Base-by-base conservation (phyloP, 2,888 invertebrate species). In the Napeogenes sylphis region DNA sequence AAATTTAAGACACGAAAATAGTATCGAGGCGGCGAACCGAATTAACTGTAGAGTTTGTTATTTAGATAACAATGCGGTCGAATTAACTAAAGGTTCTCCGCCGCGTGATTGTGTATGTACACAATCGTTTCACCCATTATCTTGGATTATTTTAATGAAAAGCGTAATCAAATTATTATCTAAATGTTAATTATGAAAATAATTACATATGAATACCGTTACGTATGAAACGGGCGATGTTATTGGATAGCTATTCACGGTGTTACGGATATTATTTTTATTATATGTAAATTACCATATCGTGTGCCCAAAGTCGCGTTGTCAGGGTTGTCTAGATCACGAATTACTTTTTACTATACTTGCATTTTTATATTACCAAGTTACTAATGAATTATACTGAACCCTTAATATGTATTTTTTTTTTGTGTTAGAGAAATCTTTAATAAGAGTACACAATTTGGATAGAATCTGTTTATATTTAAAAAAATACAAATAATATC, bases 11-110 rank as follows among this genome's bases (percentile, higher is more conserved):
- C 56, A 66, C 62, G 63, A 63, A 66, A 64, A 66, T 62, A 61
- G 66, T 68, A 68, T 66, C 63, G 63, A 66, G 57, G 33, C 62
- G 42, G 66, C 61, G 62, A 67, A 63, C 67, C 66, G 65, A 61
- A 63, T 62, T 68, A 62, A 68, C 66, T 67, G 68, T 64, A 68
- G 70, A 71, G 66, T 71, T 69, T 67, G 65, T 62, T 67, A 63
- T 60, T 66, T 66, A 67, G 65, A 60, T 66, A 66, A 66, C 61
- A 58, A 62, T 62, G 65, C 61, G 67, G 63, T 58, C 56, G 54
- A 61, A 64, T 65, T 64, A 62, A 64, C 56, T 58, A 59, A 66
- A 63, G 64, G 63, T 64, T 65, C 66, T 59, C 46, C 64, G 59
- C 10, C 42, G 61, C 55, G 42, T 51, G 59, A 35, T 57, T 45